These are phyloP conservation scores for Pygmarrhopalites habei DNA, from an alignment of 1,140 invertebrate species.

Conservation along the genomic window DNA sequence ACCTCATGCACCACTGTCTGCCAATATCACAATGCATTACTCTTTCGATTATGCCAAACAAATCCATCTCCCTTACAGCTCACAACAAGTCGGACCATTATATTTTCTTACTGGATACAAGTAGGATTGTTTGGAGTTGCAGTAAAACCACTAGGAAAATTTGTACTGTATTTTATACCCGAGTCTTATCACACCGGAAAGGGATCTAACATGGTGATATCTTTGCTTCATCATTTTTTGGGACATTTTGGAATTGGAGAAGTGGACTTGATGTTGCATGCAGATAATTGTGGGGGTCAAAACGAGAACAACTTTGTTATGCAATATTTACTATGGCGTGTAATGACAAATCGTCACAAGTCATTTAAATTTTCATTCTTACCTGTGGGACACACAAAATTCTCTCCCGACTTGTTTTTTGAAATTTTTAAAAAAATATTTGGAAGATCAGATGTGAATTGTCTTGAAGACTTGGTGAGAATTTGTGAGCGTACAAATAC, in stretches of 20 bases:
- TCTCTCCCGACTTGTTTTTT: conserved; percentile 15
- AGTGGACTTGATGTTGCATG: not conserved
- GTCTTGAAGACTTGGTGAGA: not conserved
- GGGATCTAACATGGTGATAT: conserved; percentile 14
- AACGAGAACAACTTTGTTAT: conserved; percentile 16
- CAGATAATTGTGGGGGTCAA: conserved; percentile 18
- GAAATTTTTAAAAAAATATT: conserved; percentile 7
- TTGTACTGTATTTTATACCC: conserved; percentile 18
- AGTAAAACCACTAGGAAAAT: conserved; percentile 8
- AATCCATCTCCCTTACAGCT: conserved; percentile 2
- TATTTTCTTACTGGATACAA: conserved; percentile 12
- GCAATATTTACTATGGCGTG: conserved; percentile 11
- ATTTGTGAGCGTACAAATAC: not conserved
- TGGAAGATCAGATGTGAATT: not conserved
- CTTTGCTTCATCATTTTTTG: conserved; percentile 16
- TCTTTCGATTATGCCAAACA: conserved; percentile 20
- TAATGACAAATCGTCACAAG: not conserved
- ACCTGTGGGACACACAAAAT: conserved; percentile 17
- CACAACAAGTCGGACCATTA: conserved; percentile 15
- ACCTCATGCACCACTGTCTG: not conserved
- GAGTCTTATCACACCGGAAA: not conserved
- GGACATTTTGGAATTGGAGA: conserved; percentile 10
- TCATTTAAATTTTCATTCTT: conserved; percentile 10
- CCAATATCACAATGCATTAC: conserved; percentile 1
- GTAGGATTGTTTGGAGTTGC: conserved; percentile 14